Conservation (phyloP, 1,140 invertebrate genomes). For the Littorina saxatilis region DNA sequence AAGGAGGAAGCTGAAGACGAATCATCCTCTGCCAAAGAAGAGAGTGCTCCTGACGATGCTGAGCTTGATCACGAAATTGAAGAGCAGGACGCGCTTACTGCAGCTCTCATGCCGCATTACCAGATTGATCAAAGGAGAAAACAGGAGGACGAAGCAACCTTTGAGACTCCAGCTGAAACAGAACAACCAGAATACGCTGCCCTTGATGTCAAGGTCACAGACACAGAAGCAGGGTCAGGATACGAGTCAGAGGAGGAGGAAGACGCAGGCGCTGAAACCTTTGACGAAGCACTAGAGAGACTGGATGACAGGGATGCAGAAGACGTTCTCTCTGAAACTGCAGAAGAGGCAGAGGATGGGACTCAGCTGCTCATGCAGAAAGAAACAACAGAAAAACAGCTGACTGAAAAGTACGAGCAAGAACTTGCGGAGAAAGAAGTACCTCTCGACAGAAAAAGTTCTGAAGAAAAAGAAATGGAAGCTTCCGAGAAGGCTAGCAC, state of each 20-base stretch:
- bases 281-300: background rate
- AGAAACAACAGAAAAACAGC: slow-evolving; percentile 39
- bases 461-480: background rate
- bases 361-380: slow-evolving; percentile 12
- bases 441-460: background rate
- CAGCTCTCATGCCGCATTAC: slow-evolving; percentile 45
- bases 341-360: slow-evolving; percentile 35
- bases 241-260: slow-evolving; percentile 32
- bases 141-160: background rate
- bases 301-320: slow-evolving; percentile 24
- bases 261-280: slow-evolving; percentile 13
- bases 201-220: background rate
- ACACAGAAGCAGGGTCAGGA: slow-evolving; percentile 16
- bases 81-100: slow-evolving; percentile 44
- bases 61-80: slow-evolving; percentile 44
- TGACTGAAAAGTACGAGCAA: slow-evolving; percentile 20
- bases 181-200: background rate
- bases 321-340: slow-evolving; percentile 23
- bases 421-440: slow-evolving; percentile 34
- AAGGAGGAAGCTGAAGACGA: slow-evolving; percentile 24
- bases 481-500: background rate
- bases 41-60: slow-evolving; percentile 18
- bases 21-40: slow-evolving; percentile 2
- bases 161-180: slow-evolving; percentile 20
- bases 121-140: background rate